Conservation (phyloP, 2,113 vertebrate genomes). For the Halcyon malimbica region DNA sequence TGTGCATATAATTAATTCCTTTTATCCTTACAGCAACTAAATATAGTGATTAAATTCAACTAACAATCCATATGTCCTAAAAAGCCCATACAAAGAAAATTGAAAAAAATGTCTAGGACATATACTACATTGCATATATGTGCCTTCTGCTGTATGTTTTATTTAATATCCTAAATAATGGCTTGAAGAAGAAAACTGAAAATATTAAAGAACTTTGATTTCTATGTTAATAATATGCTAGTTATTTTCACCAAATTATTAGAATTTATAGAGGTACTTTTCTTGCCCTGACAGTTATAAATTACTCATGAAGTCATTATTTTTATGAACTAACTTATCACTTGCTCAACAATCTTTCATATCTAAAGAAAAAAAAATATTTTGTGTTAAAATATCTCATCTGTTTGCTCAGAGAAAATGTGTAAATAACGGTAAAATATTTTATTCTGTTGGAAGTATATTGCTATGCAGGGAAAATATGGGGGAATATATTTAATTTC, state of each 20-base stretch:
- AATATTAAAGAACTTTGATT: neutral
- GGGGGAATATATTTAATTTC: neutral
- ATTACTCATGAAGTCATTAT: neutral
- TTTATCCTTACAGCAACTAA: neutral
- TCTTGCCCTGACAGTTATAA: neutral
- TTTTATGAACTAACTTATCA: neutral
- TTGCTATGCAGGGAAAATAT: neutral
- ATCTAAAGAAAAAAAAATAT: neutral
- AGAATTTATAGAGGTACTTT: neutral
- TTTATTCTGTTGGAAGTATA: neutral
- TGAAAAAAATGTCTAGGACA: neutral
- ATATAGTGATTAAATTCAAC: neutral
- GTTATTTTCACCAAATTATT: neutral
- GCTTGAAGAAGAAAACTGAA: neutral
- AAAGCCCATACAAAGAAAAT: neutral
- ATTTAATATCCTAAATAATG: neutral
- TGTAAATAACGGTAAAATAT: neutral
- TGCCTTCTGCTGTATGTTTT: fast-evolving
- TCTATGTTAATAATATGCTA: neutral
- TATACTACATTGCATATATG: neutral
- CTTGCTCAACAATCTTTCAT: neutral
- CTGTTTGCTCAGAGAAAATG: neutral
- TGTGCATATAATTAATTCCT: neutral
- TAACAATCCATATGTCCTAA: neutral
- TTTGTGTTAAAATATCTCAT: neutral